These are phyloP conservation scores for Chrysaora quinquecirrha DNA, from an alignment of 30 jellyfish, hydroid and myxozoan genomes.

Conservation along the genomic window DNA sequence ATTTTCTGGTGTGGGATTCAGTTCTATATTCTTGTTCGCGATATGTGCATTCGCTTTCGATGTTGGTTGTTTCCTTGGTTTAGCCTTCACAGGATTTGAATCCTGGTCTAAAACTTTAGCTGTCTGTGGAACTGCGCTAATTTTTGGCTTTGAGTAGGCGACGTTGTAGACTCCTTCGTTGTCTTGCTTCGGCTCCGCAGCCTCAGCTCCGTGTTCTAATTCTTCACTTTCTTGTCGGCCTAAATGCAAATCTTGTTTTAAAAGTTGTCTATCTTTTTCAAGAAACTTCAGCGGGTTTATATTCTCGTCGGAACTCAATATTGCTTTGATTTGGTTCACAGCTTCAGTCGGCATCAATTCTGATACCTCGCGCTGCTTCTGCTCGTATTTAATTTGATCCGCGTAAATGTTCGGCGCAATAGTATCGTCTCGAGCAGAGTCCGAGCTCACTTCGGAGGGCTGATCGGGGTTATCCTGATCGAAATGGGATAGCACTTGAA, in stretches of 20 bases:
- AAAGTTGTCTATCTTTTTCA: conserved; percentile 35
- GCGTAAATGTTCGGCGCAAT: conserved; percentile 45
- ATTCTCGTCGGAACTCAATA: conserved; percentile 50
- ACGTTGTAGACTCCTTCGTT: not conserved
- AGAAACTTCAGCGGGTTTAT: conserved; percentile 41
- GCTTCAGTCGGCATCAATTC: conserved; percentile 69
- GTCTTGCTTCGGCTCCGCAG: too few species aligned
- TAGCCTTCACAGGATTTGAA: not conserved
- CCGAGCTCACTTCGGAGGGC: too few species aligned
- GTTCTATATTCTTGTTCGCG: not conserved
- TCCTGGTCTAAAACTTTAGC: not conserved
- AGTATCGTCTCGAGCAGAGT: not conserved
- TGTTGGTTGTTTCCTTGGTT: not conserved
- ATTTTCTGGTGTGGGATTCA: not conserved
- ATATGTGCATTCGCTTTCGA: not conserved
- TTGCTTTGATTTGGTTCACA: conserved; percentile 37
- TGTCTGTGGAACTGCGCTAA: not conserved
- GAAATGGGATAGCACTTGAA: too few species aligned
- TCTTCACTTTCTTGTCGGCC: not conserved
- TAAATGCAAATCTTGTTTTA: not conserved
- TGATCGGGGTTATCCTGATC: too few species aligned
- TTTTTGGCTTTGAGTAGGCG: too few species aligned
- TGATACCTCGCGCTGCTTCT: conserved; percentile 54
- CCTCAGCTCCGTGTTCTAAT: too few species aligned
- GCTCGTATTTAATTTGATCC: conserved; percentile 58